Conservation (phyloP, 2,888 invertebrate species). For the Notodonta ziczac region DNA sequence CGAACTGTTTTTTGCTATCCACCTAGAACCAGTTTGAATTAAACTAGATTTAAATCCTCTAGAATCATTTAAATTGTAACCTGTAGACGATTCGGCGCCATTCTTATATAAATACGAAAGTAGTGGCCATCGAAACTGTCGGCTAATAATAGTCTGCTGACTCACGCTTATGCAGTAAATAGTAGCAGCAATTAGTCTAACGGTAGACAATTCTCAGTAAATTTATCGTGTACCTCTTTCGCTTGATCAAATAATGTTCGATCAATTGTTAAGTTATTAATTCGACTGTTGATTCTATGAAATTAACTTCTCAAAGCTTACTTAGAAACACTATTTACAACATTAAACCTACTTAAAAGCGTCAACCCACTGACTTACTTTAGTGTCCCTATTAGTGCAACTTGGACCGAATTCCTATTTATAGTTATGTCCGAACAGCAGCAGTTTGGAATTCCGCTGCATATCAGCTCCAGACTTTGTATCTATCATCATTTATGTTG, state of each 20-base stretch:
- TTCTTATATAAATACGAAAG: no score
- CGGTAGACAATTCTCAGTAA: neutral
- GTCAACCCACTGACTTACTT: constrained; percentile 1
- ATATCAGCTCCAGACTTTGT: neutral
- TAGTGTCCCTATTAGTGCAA: neutral
- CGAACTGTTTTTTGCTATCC: neutral
- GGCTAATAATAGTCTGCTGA: neutral
- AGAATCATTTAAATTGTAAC: no score
- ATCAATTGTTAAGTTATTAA: neutral
- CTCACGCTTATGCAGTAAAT: neutral
- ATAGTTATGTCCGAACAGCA: constrained; percentile 1
- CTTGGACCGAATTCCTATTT: neutral
- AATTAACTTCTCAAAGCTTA: neutral
- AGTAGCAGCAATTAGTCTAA: neutral
- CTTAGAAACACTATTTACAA: neutral
- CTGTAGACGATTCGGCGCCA: no score
- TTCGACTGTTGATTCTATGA: neutral
- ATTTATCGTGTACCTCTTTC: no score
- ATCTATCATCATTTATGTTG: neutral
- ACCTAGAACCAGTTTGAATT: no score
- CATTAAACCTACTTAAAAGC: neutral
- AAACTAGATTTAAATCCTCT: no score
- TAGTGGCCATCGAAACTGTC: neutral
- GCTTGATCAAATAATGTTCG: no score
- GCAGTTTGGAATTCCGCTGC: neutral